phyloP scores from a whole-genome alignment of 2,113 vertebrate species.

The Chaetorhynchus papuensis region DNA sequence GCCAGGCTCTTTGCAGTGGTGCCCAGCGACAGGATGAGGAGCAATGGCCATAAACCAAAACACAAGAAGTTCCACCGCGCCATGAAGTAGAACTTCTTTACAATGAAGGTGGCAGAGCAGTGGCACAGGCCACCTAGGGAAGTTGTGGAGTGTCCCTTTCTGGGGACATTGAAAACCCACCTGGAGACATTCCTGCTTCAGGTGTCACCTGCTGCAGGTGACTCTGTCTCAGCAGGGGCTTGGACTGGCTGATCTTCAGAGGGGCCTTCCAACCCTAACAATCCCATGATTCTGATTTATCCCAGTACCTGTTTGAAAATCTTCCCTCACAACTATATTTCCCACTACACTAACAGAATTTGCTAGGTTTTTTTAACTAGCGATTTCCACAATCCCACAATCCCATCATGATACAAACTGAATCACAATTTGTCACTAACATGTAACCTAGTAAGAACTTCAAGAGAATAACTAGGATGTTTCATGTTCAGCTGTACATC shows the following conservation, averaged over 20 bases:
- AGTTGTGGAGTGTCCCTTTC: not conserved
- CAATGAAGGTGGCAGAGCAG: not conserved
- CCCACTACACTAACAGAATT: not conserved
- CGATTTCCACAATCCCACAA: not conserved
- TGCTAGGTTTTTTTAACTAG: not conserved
- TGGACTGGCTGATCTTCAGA: not conserved
- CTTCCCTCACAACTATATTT: not conserved
- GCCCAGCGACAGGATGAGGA: not conserved
- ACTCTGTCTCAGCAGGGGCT: not conserved
- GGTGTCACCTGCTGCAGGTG: not conserved
- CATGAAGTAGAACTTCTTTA: not conserved
- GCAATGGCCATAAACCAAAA: not conserved
- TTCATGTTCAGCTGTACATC: not conserved
- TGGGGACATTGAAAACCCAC: not conserved
- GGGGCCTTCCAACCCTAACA: not conserved
- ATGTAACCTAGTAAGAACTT: not conserved
- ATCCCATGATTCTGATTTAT: not conserved
- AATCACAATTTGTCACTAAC: not conserved
- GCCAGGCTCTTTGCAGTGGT: not conserved
- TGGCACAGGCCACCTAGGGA: rapidly evolving
- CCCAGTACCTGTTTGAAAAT: not conserved
- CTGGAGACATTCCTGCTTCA: not conserved
- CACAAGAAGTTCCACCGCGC: not conserved
- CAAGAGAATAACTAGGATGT: not conserved
- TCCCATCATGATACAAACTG: not conserved